Evolutionary conservation across 1,140 invertebrate species (phyloP).

Genomic region (Drosophila sulfurigaster): DNA sequence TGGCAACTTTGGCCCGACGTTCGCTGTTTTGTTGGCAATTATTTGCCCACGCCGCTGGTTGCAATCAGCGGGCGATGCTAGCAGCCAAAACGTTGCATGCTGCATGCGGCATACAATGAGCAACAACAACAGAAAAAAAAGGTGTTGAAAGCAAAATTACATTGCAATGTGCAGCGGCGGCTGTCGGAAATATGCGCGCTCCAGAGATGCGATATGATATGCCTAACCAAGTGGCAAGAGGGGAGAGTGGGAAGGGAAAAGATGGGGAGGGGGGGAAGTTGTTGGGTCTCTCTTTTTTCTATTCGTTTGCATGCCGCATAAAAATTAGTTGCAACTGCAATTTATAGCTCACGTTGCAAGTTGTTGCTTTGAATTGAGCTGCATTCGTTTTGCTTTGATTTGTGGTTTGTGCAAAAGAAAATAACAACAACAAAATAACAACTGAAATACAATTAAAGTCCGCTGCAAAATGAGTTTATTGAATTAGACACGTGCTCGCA

Average conservation of each 20-base stretch:
- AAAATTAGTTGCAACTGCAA: constrained; percentile 79
- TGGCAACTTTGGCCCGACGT: constrained; percentile 40
- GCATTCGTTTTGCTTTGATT: constrained; percentile 59
- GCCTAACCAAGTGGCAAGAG: constrained; percentile 25
- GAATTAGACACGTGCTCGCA: constrained; percentile 76
- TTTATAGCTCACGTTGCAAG: constrained; percentile 43
- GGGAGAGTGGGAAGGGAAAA: neutral
- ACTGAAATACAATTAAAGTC: constrained; percentile 67
- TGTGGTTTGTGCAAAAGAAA: constrained; percentile 40
- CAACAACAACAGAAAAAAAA: constrained; percentile 53
- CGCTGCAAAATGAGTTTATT: constrained; percentile 58
- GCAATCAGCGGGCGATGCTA: constrained; percentile 58
- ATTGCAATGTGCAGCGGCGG: constrained; percentile 66
- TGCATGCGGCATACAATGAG: constrained; percentile 38
- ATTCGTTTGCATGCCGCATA: constrained; percentile 74
- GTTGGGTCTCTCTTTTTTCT: constrained; percentile 7
- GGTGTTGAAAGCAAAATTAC: constrained; percentile 84
- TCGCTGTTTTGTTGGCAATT: constrained; percentile 71
- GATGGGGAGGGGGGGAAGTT: neutral
- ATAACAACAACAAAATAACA: constrained; percentile 12
- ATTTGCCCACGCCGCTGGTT: constrained; percentile 68
- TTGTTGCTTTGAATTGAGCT: constrained; percentile 39
- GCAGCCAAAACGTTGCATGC: constrained; percentile 54
- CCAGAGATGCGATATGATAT: constrained; percentile 76
- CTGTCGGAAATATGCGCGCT: constrained; percentile 71